A percentile compares a stretch with the other conserved stretches of the same genome.
Conservation (phyloP, 2,888 invertebrate species). For the Trichogramma evanescens region DNA sequence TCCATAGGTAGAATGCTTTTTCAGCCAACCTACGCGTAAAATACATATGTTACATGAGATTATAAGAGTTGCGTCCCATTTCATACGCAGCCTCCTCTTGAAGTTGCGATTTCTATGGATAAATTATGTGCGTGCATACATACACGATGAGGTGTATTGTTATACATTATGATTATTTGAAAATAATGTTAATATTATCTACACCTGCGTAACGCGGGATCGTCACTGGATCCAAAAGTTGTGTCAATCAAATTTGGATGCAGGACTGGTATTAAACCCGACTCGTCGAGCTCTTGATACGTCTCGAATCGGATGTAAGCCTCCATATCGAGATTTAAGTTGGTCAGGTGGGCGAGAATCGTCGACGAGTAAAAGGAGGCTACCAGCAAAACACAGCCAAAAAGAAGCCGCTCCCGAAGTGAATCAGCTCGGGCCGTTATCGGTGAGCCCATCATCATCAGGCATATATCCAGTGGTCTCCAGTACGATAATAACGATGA, state of each 20-base stretch:
- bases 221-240: neutral
- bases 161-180: too few relatives aligned
- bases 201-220: neutral
- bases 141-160: too few relatives aligned
- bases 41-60: too few relatives aligned
- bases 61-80: too few relatives aligned
- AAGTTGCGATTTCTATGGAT: too few relatives aligned
- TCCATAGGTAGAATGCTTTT: neutral
- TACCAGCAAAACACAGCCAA: neutral
- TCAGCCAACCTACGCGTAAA: neutral
- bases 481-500: neutral
- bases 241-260: slow-evolving; percentile 1
- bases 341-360: slow-evolving; percentile 5
- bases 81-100: too few relatives aligned
- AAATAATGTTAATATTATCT: too few relatives aligned
- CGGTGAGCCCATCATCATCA: neutral
- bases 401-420: slow-evolving; percentile 1
- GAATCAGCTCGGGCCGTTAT: neutral
- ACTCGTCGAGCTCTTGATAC: slow-evolving; percentile 3
- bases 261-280: slow-evolving; percentile 4
- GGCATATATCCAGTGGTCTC: neutral
- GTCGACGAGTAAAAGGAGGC: slow-evolving; percentile 9
- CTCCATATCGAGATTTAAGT: neutral
- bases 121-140: too few relatives aligned
- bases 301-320: neutral